Evolutionary conservation across 2,113 vertebrate species (phyloP).

Genomic region (Capreolus pygargus): DNA sequence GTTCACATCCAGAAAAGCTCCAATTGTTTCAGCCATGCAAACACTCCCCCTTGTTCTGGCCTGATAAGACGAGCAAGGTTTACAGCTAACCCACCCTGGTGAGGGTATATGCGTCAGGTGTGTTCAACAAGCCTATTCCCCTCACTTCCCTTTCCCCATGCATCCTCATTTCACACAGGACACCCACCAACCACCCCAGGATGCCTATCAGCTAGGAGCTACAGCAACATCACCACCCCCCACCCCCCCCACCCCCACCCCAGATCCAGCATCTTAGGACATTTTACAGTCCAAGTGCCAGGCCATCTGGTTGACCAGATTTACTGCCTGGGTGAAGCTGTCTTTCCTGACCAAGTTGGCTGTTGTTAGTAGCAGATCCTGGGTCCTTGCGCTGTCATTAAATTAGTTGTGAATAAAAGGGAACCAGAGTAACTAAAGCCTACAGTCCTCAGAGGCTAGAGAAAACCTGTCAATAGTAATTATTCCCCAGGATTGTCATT

Average conservation of each 20-base stretch:
- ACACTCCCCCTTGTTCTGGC: not conserved
- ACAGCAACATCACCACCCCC: not conserved
- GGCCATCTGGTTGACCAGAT: constrained; percentile 51
- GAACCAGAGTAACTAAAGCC: constrained; percentile 22
- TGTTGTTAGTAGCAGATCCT: not conserved
- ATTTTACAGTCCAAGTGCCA: not conserved
- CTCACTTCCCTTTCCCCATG: not conserved
- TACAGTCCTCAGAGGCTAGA: constrained; percentile 38
- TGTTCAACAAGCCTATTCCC: not conserved
- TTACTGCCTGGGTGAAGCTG: constrained; percentile 25
- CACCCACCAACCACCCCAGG: not conserved
- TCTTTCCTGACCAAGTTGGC: constrained; percentile 48
- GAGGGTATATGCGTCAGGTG: not conserved
- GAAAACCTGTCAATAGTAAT: constrained; percentile 48
- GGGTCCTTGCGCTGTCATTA: not conserved
- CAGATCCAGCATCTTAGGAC: not conserved
- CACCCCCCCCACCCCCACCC: not conserved
- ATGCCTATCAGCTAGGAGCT: not conserved
- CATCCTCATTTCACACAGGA: not conserved
- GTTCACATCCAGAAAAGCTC: constrained; percentile 18
- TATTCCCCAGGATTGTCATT: constrained; percentile 27
- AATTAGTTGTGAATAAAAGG: constrained; percentile 44
- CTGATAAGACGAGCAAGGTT: not conserved
- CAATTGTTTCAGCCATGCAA: not conserved
- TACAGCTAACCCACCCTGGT: not conserved